Conservation (phyloP, 2,888 invertebrate genomes). For the Papilio demoleus region DNA sequence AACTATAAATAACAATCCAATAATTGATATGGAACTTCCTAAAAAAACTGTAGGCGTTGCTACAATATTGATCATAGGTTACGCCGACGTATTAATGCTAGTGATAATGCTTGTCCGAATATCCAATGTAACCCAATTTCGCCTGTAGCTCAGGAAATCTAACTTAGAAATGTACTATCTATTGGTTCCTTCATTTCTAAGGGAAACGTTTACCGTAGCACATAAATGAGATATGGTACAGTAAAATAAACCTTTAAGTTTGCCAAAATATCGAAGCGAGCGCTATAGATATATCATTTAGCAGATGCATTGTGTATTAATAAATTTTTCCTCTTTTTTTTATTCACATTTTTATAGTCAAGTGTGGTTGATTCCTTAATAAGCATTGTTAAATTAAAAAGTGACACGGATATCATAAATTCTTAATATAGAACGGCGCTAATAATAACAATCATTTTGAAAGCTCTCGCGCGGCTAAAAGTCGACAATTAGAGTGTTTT, state of each 20-base stretch:
- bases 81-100: background rate
- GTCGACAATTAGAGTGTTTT: slow-evolving; percentile 69
- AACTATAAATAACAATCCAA: background rate
- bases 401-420: background rate
- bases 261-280: no score
- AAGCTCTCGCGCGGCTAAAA: slow-evolving; percentile 52
- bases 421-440: slow-evolving; percentile 23
- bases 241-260: no score
- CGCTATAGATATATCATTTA: no score
- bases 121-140: background rate
- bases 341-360: background rate
- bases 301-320: no score
- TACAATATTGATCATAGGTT: background rate
- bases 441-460: slow-evolving; percentile 43
- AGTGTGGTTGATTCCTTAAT: background rate
- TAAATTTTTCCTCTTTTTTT: background rate
- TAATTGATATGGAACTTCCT: background rate
- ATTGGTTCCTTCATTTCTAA: background rate
- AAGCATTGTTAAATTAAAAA: background rate
- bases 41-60: slow-evolving; percentile 3
- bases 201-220: no score
- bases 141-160: background rate
- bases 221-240: no score
- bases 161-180: background rate
- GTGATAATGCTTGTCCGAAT: background rate